Base-by-base conservation (phyloP, 2,113 vertebrate species). In the Macrotis lagotis region DNA sequence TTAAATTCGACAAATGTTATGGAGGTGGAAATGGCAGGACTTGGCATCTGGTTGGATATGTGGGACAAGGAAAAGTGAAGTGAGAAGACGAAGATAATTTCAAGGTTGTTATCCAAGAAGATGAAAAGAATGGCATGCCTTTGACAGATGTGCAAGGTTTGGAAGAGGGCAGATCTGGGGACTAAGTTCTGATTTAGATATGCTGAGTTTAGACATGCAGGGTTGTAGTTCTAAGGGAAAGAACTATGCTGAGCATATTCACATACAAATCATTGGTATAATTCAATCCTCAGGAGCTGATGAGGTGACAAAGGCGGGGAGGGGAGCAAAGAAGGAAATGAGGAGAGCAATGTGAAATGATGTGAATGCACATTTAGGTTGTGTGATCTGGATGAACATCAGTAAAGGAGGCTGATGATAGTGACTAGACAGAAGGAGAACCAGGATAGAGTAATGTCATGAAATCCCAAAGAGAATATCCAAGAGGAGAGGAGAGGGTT, bases 401-500 rank as follows among this genome's bases (percentile, higher is more conserved):
- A n/a, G 10, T 37, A n/a, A 19, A 74, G 4, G 3, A 66, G 66
- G 1, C 4, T 19, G 12, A n/a, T n/a, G 59, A 74, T 31, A 74
- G 37, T 59, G 37, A 4, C 16, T 44, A 44, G 66, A 44, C 37
- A 44, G 5, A 19, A n/a, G 66, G 4, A 74, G 66, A 37, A 66
- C 12, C 59, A 66, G 59, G 31, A 66, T 37, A 74, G 19, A 74
- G 66, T 74, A 7, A 74, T 44, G 16, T 74, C 37, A n/a, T n/a
- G 16, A 74, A 74, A 74, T n/a, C 14, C 31, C 59, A 74, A 5
- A n/a, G 1, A n/a, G 66, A 74, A 74, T 74, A 74, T 74, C 37
- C 16, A 74, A 74, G 37, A 74, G 66, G 37, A 44, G 37, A 74
- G n/a, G n/a, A n/a, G n/a, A 98, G 37, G 55, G 37, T 7, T 22